Base-by-base conservation (phyloP, 2,888 invertebrate genomes). In the Phyllotreta cruciferae region DNA sequence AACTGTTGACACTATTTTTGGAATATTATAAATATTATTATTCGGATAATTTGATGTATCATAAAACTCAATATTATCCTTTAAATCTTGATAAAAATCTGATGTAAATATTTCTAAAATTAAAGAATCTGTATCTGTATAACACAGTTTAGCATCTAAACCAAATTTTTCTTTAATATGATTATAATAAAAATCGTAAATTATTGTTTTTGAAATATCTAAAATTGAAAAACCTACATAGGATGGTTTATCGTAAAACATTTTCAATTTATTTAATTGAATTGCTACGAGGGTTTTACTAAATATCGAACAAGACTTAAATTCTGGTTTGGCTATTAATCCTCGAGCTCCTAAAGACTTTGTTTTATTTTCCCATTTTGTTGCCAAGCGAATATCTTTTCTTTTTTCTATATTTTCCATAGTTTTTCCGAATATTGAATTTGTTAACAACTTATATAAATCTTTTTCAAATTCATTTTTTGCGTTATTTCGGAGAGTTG, bases 221-320 rank as follows among this genome's bases (percentile, higher is more conserved):
- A 24, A 24, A 24, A 24, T 24, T 24, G 24, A 24, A 4, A 24
- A 24, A 24, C 24, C 24, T 24, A 24, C 24, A 24, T 24, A 24
- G 24, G 24, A 24, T 24, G 24, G 24, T 24, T 24, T 24, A 24
- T 24, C 24, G 24, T 24, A 24, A 24, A 24, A 24, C 24, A n/a
- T 41, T 34, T 56, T 56, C 6, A 50, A 9, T 24, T 44, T 50
- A 11, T 45, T 45, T 35, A 56, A 56, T 10, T 56, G 47, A 5
- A 56, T 38, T 11, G 56, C 58, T 7, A 50, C 47, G 11, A 49
- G 34, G 39, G 52, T 44, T 45, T 45, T 44, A 44, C 36, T 44
- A 53, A 60, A 60, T 76, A 49, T 71, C 74, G 7, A 82, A 61
- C 1, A 77, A 71, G n/a, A 77, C 77, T 47, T 55, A 47, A 55